A percentile compares a stretch with the other conserved stretches of the same genome.
Evolutionary conservation across 2,888 invertebrate genomes (phyloP).

Genomic region (Gari tellinella): DNA sequence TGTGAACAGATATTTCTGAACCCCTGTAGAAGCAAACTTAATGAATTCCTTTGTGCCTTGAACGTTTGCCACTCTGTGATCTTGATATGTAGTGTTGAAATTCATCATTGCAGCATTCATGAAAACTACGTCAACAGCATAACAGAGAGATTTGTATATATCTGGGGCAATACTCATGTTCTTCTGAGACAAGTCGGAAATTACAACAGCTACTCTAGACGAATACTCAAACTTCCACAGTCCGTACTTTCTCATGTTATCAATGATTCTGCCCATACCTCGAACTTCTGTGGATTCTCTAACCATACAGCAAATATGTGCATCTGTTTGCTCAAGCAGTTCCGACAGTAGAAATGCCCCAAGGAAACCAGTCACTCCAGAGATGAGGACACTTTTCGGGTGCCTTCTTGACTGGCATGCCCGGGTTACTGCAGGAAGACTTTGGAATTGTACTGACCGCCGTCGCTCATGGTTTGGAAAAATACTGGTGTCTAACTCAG

Average conservation of each 20-base stretch:
- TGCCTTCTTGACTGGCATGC: slow-evolving; percentile 37
- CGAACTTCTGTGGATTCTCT: slow-evolving; percentile 65
- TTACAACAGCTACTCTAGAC: slow-evolving; percentile 63
- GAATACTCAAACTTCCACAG: slow-evolving; percentile 68
- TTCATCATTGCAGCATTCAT: slow-evolving; percentile 74
- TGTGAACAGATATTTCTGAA: slow-evolving; percentile 67
- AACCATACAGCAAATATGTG: slow-evolving; percentile 72
- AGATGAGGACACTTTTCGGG: slow-evolving; percentile 66
- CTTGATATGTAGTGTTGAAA: slow-evolving; percentile 69
- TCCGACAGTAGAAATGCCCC: slow-evolving; percentile 68
- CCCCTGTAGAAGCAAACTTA: slow-evolving; percentile 66
- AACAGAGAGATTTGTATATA: slow-evolving; percentile 62
- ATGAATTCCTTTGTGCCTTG: slow-evolving; percentile 68
- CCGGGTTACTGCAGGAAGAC: slow-evolving; percentile 31
- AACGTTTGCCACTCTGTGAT: slow-evolving; percentile 68
- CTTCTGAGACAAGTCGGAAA: slow-evolving; percentile 68
- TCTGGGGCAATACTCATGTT: slow-evolving; percentile 67
- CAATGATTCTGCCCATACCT: slow-evolving; percentile 66
- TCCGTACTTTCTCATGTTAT: slow-evolving; percentile 68
- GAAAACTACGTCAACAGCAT: slow-evolving; percentile 65
- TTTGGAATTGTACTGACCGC: no score
- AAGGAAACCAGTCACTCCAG: slow-evolving; percentile 72
- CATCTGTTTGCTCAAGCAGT: slow-evolving; percentile 65
- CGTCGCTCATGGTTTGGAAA: no score
- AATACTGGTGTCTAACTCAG: slow-evolving; percentile 44